Percentiles rank a stretch among this genome's conserved stretches.
Conservation (phyloP, 2,888 invertebrate genomes). For the Elegia similella region DNA sequence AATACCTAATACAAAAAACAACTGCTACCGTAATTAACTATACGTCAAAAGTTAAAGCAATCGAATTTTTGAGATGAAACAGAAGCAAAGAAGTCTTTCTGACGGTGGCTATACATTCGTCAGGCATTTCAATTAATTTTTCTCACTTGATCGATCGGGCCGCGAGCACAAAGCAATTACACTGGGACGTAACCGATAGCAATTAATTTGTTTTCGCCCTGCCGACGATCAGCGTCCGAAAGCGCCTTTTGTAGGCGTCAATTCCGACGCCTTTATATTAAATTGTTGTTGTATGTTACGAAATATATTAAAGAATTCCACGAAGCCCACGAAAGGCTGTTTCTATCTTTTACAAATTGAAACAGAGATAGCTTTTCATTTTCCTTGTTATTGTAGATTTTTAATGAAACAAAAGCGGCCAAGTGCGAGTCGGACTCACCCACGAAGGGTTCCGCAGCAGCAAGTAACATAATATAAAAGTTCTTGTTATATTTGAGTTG, state of each 20-base stretch:
- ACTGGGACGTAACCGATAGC: conserved; percentile 72
- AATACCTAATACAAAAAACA: background rate
- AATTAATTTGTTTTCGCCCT: conserved; percentile 77
- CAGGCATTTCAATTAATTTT: conserved; percentile 74
- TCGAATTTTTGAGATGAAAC: conserved; percentile 11
- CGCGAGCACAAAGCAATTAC: conserved; percentile 75
- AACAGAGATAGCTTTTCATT: background rate
- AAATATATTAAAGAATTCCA: conserved; percentile 31
- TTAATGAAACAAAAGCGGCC: too few species aligned
- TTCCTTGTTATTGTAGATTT: background rate
- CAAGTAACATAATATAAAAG: too few species aligned
- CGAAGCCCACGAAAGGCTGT: background rate
- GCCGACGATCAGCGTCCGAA: conserved; percentile 56
- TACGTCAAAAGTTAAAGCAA: background rate
- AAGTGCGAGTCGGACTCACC: too few species aligned
- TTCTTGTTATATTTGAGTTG: too few species aligned
- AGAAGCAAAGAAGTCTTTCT: conserved; percentile 31
- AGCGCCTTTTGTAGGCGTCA: conserved; percentile 62
- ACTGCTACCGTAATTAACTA: background rate
- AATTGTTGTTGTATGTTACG: conserved; percentile 52
- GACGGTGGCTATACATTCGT: conserved; percentile 43
- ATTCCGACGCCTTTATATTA: conserved; percentile 63
- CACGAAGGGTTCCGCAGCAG: too few species aligned
- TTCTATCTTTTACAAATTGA: background rate
- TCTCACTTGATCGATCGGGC: conserved; percentile 71